A percentile compares a stretch with the other conserved stretches of the same genome.
Evolutionary conservation across 1,140 invertebrate genomes (phyloP).

Genomic region (Euwallacea fornicatus): DNA sequence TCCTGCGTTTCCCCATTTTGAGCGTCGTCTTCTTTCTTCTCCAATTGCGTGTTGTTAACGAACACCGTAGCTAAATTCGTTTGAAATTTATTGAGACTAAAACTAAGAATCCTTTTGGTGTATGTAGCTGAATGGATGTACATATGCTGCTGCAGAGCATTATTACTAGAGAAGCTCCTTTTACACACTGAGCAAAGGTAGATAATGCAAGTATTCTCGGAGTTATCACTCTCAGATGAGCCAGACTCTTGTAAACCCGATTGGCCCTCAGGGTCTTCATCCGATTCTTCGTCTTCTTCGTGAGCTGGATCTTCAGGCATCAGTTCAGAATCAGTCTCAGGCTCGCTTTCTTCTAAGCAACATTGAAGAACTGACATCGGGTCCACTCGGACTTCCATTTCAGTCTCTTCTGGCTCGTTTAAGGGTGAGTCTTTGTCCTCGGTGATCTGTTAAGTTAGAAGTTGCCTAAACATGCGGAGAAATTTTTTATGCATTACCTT

Average conservation of each 20-base stretch:
- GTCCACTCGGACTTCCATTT: slow-evolving; percentile 64
- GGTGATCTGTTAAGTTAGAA: no score
- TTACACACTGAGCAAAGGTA: slow-evolving; percentile 59
- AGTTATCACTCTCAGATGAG: slow-evolving; percentile 38
- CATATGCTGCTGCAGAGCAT: slow-evolving; percentile 60
- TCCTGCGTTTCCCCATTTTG: slow-evolving; percentile 10
- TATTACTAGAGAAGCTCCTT: slow-evolving; percentile 57
- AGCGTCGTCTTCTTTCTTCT: slow-evolving; percentile 23
- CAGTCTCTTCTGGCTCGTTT: slow-evolving; percentile 51
- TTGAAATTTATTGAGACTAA: slow-evolving; percentile 35
- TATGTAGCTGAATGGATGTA: slow-evolving; percentile 57
- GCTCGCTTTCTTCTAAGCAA: slow-evolving; percentile 45
- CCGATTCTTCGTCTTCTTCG: slow-evolving; percentile 20
- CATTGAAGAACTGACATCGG: slow-evolving; percentile 63
- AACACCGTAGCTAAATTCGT: slow-evolving; percentile 17
- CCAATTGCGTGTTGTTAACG: slow-evolving; percentile 20
- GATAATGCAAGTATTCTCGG: slow-evolving; percentile 51
- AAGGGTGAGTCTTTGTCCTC: no score
- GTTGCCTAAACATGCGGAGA: no score
- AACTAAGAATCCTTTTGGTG: slow-evolving; percentile 36
- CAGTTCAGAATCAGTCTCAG: slow-evolving; percentile 30
- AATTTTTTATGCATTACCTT: slow-evolving; percentile 48
- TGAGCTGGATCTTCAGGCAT: slow-evolving; percentile 7
- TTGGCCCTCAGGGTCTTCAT: slow-evolving; percentile 8
- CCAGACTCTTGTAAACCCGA: slow-evolving; percentile 18